Evolutionary conservation across 2,113 vertebrate species (phyloP).

Genomic region (Leucopternis melanops): DNA sequence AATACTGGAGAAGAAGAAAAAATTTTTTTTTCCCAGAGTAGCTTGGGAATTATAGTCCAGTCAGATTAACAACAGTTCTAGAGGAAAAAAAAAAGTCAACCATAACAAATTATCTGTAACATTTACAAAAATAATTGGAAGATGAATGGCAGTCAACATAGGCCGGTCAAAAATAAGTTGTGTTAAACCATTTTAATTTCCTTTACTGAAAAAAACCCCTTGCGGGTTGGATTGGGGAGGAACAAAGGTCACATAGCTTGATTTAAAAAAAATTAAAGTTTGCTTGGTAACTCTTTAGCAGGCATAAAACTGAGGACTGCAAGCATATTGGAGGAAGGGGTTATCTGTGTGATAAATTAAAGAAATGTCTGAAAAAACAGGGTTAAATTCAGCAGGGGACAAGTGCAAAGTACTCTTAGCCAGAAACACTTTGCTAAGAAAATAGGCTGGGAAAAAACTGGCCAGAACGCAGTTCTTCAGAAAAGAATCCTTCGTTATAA

Average conservation of each 20-base stretch:
- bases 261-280: neutral
- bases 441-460: neutral
- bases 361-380: neutral
- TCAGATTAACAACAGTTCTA: neutral
- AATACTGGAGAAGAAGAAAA: neutral
- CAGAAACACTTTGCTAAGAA: neutral
- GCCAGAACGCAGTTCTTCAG: neutral
- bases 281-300: neutral
- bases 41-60: neutral
- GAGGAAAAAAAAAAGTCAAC: neutral
- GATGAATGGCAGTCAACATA: neutral
- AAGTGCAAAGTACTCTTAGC: neutral
- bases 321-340: neutral
- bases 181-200: neutral
- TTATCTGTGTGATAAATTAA: neutral
- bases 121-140: neutral
- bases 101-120: neutral
- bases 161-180: neutral
- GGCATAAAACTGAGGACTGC: neutral
- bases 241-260: neutral
- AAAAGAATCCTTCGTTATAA: neutral
- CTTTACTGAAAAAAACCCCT: neutral
- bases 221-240: neutral
- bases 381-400: neutral
- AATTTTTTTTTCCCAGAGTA: neutral